These are phyloP conservation scores for Crotalus viridis DNA, from an alignment of 2,113 vertebrate genomes.

Conservation along the genomic window DNA sequence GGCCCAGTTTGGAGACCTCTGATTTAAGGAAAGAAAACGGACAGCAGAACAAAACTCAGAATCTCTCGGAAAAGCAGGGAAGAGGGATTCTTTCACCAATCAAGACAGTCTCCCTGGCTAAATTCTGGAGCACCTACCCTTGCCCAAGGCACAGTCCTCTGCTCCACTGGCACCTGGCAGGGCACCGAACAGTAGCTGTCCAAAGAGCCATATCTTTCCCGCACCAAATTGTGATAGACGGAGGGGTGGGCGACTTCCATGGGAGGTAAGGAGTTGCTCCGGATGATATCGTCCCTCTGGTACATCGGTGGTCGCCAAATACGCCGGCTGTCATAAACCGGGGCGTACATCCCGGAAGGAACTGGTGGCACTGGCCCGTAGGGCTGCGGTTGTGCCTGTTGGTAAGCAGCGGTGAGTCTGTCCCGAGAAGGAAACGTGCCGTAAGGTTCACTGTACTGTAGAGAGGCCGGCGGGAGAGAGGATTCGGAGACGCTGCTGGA, in stretches of 20 bases:
- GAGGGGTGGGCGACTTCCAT: constrained; percentile 92
- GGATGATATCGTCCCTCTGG: constrained; percentile 88
- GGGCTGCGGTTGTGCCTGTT: constrained; percentile 80
- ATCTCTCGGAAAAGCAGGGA: not conserved
- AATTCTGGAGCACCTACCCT: constrained; percentile 72
- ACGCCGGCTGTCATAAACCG: constrained; percentile 92
- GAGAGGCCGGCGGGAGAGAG: constrained; percentile 82
- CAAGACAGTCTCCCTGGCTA: not conserved
- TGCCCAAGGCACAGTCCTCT: constrained; percentile 83
- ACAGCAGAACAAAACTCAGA: not conserved
- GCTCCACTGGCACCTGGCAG: constrained; percentile 79
- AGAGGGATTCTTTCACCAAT: not conserved
- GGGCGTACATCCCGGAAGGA: constrained; percentile 88
- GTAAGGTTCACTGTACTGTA: constrained; percentile 82
- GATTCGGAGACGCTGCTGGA: constrained; percentile 87
- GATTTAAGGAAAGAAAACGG: not conserved
- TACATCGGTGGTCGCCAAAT: constrained; percentile 95
- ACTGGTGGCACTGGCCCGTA: constrained; percentile 82
- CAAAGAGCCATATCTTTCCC: constrained; percentile 93
- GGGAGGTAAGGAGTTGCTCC: constrained; percentile 94
- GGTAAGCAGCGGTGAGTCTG: constrained; percentile 81
- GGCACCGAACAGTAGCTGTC: constrained; percentile 90
- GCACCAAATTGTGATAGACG: constrained; percentile 86
- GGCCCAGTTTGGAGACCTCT: too few species aligned
- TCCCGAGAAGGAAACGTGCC: constrained; percentile 81